Evolutionary conservation across 2,113 vertebrate genomes (phyloP).

Genomic region (Protomyctophum bolini): DNA sequence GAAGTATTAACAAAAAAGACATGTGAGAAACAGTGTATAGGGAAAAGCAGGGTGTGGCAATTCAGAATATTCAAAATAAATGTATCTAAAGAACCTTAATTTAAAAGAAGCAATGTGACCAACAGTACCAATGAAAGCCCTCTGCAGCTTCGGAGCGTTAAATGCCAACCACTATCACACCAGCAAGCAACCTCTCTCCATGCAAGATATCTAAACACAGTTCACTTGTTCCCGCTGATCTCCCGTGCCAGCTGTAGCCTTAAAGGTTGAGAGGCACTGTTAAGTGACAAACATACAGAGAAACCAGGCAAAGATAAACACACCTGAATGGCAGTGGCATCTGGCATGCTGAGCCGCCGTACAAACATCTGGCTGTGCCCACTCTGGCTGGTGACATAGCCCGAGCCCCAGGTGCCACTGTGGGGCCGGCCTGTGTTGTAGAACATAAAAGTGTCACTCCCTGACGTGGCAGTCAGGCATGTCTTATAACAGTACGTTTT

Average conservation of each 20-base stretch:
- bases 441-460: slow-evolving; percentile 98
- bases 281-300: slow-evolving; percentile 36
- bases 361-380: slow-evolving; percentile 91
- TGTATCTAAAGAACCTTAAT: background rate
- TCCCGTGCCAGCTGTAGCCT: slow-evolving; percentile 5
- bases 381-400: slow-evolving; percentile 92
- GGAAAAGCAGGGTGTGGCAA: slow-evolving; percentile 4
- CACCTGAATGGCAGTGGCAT: slow-evolving; percentile 80
- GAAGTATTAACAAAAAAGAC: background rate
- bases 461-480: slow-evolving; percentile 92
- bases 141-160: slow-evolving; percentile 14
- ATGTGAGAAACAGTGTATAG: background rate
- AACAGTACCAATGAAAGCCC: background rate
- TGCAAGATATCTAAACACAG: background rate
- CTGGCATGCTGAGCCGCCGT: slow-evolving; percentile 90
- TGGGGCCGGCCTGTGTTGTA: slow-evolving; percentile 92
- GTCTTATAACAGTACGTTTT: slow-evolving; percentile 99
- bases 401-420: slow-evolving; percentile 87
- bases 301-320: slow-evolving; percentile 47
- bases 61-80: background rate
- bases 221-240: slow-evolving; percentile 9
- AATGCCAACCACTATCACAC: slow-evolving; percentile 37
- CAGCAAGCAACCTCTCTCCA: slow-evolving; percentile 18
- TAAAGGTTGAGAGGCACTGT: slow-evolving; percentile 16
- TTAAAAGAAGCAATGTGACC: too few species aligned